Conservation (phyloP, 2,113 vertebrate genomes). For the Rhinoptilus africanus region DNA sequence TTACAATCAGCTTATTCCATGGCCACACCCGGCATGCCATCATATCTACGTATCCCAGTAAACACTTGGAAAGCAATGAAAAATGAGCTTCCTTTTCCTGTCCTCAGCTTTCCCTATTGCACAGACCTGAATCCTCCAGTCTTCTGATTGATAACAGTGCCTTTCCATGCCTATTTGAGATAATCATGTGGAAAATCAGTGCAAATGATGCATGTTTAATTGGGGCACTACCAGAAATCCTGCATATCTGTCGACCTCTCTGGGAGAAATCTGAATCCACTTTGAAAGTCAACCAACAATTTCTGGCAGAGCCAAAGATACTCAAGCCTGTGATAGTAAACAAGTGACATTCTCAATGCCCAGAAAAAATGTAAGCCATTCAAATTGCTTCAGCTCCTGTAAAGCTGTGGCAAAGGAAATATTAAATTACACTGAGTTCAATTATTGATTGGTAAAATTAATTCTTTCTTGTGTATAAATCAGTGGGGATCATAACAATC, state of each 20-base stretch:
- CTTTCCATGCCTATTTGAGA: constrained; percentile 53
- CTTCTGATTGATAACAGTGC: constrained; percentile 49
- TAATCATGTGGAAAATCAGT: constrained; percentile 68
- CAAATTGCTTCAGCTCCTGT: not conserved
- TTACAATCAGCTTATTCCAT: not conserved
- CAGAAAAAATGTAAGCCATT: not conserved
- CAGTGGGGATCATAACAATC: not conserved
- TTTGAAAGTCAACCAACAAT: constrained; percentile 50
- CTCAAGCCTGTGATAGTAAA: not conserved
- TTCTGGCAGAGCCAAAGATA: not conserved
- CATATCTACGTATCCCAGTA: not conserved
- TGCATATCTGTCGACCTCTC: constrained; percentile 24
- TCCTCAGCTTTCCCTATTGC: not conserved
- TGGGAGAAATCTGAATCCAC: constrained; percentile 26
- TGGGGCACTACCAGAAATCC: constrained; percentile 23
- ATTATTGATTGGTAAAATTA: not conserved
- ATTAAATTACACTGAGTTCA: not conserved
- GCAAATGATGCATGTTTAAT: constrained; percentile 59
- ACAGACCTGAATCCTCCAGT: not conserved
- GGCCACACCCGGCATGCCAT: not conserved
- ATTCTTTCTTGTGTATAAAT: not conserved
- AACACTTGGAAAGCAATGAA: not conserved
- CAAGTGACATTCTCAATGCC: not conserved
- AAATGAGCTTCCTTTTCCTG: not conserved
- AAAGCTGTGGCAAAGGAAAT: not conserved